Evolutionary conservation across 2,113 vertebrate genomes (phyloP), one percentile per base, ranked within the genome.

Genomic region (Philantomba maxwellii): DNA sequence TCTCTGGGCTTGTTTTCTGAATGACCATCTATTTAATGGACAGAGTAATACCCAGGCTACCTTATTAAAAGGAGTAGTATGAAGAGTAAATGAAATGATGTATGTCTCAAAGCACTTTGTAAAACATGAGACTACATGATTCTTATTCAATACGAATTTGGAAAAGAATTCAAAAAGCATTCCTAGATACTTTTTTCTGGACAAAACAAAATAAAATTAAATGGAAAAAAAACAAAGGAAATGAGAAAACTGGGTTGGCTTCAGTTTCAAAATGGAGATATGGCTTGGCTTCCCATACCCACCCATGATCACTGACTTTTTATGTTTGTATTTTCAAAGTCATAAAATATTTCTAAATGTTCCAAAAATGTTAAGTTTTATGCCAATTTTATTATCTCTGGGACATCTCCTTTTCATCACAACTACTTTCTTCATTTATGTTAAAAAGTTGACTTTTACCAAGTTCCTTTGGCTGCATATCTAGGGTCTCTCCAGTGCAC

Each of bases 1-100:
- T 84, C 39, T 85, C 85, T 62, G 30, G 64, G 66, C 60, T 94
- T 98, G 21, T 87, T 96, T 89, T 45, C 95, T 39, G 11, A n/a
- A 25, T 1, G 2, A 0, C 30, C 36, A 33, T 94, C 95, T 89
- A 43, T 60, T 53, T 64, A 94, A 64, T 89, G 58, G 87, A 80
- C 15, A 0, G 12, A 39, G 12, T 30, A 16, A 43, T 7, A 9
- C 5, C 3, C 2, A 23, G 28, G 14, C 43, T 82, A 39, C 60
- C 49, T 14, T 21, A 62, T 45, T 7, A 21, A 55, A 93, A 51
- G 17, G 9, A 26, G 43, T 53, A 2, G 1, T 49, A 2, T 39
- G 70, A 81, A 36, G 49, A 49, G 17, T 39, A 51, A 23, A 47
- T 33, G 70, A 60, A 84, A 80, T 10, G 0, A 25, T 8, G 9